phyloP scores from a whole-genome alignment of 53 echinoderm and acorn worm genomes.

The Echinarachnius parma region DNA sequence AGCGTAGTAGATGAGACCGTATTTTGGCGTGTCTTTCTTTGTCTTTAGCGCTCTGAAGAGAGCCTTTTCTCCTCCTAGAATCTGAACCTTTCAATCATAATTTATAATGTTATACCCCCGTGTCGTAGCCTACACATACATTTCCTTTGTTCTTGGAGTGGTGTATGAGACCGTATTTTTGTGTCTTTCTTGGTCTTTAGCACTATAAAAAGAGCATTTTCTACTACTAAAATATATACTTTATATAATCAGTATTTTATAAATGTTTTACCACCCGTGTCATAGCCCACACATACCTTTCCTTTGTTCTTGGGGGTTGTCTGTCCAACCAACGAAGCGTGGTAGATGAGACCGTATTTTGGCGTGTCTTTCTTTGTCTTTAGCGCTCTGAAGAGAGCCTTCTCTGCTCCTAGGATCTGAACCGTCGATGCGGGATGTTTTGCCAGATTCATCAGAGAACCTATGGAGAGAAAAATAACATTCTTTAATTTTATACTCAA shows the following conservation, averaged over 20 bases:
- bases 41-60: constrained; percentile 95
- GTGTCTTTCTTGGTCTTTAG: constrained; percentile 97
- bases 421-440: constrained; percentile 99
- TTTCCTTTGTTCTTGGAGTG: constrained; percentile 98
- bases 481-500: too few relatives aligned
- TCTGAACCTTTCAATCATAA: too few relatives aligned
- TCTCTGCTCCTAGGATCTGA: constrained; percentile 97
- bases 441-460: constrained; percentile 96
- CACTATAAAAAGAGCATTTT: constrained; percentile 94
- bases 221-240: constrained; percentile 96
- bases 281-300: constrained; percentile 78
- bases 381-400: constrained; percentile 92
- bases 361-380: constrained; percentile 98
- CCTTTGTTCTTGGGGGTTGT: constrained; percentile 90
- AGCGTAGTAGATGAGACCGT: constrained; percentile 96
- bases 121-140: too few relatives aligned
- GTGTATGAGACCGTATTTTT: constrained; percentile 96
- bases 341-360: constrained; percentile 97
- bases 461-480: too few relatives aligned
- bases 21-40: constrained; percentile 96
- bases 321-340: constrained; percentile 92
- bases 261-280: too few relatives aligned
- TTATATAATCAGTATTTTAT: too few relatives aligned
- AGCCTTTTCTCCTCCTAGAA: constrained; percentile 96
- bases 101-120: too few relatives aligned